Conservation (phyloP, 2,797 vertebrate genomes). For the Sebastes wilsoni region DNA sequence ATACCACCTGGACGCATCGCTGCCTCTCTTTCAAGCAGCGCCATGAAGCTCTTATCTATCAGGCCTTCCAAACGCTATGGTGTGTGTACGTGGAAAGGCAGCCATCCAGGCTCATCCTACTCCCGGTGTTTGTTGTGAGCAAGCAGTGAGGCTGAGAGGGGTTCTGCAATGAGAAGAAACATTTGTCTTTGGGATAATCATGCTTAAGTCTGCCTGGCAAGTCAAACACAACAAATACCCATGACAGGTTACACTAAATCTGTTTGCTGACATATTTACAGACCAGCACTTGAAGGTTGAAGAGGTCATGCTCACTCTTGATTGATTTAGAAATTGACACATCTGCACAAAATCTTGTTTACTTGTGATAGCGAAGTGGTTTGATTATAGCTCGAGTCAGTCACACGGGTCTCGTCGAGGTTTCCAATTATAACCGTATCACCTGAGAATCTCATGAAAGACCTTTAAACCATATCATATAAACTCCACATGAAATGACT, state of each 20-base stretch:
- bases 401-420: constrained; percentile 38
- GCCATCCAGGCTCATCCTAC: constrained; percentile 6
- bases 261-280: constrained; percentile 55
- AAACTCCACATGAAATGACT: constrained; percentile 53
- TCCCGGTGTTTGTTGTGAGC: constrained; percentile 49
- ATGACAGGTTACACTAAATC: constrained; percentile 52
- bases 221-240: constrained; percentile 51
- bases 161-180: constrained; percentile 33
- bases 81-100: constrained; percentile 14
- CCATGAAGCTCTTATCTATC: constrained; percentile 44
- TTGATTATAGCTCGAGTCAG: constrained; percentile 52
- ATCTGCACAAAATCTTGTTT: constrained; percentile 49
- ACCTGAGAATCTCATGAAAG: constrained; percentile 36
- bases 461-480: constrained; percentile 50
- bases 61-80: constrained; percentile 24
- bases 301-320: constrained; percentile 22
- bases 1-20: not conserved
- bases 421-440: constrained; percentile 56
- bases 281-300: constrained; percentile 50
- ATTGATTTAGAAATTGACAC: constrained; percentile 44
- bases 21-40: constrained; percentile 39
- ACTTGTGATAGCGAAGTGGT: constrained; percentile 20
- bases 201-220: constrained; percentile 54
- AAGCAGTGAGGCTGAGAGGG: constrained; percentile 24
- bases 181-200: constrained; percentile 66